Percentiles rank a stretch among this genome's conserved stretches.
phyloP scores from a whole-genome alignment of 2,113 vertebrate species.

The Embiotoca jacksoni region DNA sequence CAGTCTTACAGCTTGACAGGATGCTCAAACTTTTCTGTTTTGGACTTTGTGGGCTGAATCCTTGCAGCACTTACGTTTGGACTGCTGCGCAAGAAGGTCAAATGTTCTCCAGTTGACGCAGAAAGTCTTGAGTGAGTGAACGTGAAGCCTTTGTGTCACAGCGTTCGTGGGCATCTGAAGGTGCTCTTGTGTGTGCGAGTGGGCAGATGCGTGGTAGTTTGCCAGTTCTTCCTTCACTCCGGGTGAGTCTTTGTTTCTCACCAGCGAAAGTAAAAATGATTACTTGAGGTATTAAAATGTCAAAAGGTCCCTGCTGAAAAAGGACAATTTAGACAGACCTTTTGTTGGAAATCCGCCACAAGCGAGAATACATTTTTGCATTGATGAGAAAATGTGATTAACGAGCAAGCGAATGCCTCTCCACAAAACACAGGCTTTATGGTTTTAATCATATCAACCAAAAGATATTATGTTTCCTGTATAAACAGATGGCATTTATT shows the following conservation, averaged over 20 bases:
- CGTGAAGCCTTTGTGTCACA: neutral
- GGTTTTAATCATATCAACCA: conserved; percentile 39
- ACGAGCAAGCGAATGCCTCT: conserved; percentile 2
- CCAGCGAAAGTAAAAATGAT: neutral
- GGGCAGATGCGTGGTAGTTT: conserved; percentile 41
- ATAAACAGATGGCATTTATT: conserved; percentile 38
- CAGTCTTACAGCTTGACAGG: conserved; percentile 5
- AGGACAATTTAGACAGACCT: neutral
- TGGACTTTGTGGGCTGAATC: conserved; percentile 8
- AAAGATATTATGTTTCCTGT: conserved; percentile 30
- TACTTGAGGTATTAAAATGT: conserved; percentile 17
- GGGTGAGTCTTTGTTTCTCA: conserved; percentile 19
- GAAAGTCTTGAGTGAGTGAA: neutral
- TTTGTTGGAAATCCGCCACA: neutral
- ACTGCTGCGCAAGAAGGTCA: conserved; percentile 10
- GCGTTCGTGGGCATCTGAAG: conserved; percentile 33
- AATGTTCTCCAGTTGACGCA: conserved; percentile 36
- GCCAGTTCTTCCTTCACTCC: conserved; percentile 6
- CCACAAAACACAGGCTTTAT: conserved; percentile 19
- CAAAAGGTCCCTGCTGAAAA: conserved; percentile 17
- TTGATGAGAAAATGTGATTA: conserved; percentile 31
- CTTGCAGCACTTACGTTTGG: conserved; percentile 7
- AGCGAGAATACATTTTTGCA: conserved; percentile 6
- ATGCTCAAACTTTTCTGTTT: neutral
- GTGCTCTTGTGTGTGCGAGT: conserved; percentile 37